Evolutionary conservation across 2,888 invertebrate species (phyloP), one percentile per base, ranked within the genome.

Genomic region (Sicus ferrugineus): DNA sequence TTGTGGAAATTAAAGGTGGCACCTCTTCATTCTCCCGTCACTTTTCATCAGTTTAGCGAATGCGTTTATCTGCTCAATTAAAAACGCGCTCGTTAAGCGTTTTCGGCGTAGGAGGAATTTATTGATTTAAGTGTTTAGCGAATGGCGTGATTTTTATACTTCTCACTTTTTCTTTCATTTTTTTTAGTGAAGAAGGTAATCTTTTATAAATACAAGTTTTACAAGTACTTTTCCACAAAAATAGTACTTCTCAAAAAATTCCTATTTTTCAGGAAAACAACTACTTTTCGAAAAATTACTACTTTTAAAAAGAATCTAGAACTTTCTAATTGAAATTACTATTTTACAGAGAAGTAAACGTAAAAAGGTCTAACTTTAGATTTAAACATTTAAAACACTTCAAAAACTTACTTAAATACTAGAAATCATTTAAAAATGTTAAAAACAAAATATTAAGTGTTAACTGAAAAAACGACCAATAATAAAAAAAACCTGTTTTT

Each of bases 51-150:
- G 26, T 56, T 56, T 30, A n/a, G 28, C 56, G 56, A 56, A 56
- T 30, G 56, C 56, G 56, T 56, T 56, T 56, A 30, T 56, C 56
- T 28, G 30, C 56, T 56, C 56, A 56, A 28, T 34, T 61, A 38
- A 61, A 42, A 42, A 21, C 7, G 28, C 46, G 21, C 42, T 11
- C 42, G 26, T 61, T 61, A 61, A 61, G 31, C 42, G 61, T 42
- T 61, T 61, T 61, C 42, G 23, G 61, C 61, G 61, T 61, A 42
- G 61, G 61, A 38, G n/a, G 42, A 42, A 38, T 61, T n/a, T n/a
- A n/a, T n/a, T n/a, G n/a, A n/a, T n/a, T n/a, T n/a, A n/a, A n/a
- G 61, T 61, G 42, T 61, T 26, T 5, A 42, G 14, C 28, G 38
- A 21, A 23, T 14, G 31, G 61, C 34, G 38, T 61, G 61, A 26